phyloP scores from a whole-genome alignment of 1,140 invertebrate species.

The Achatina immaculata region DNA sequence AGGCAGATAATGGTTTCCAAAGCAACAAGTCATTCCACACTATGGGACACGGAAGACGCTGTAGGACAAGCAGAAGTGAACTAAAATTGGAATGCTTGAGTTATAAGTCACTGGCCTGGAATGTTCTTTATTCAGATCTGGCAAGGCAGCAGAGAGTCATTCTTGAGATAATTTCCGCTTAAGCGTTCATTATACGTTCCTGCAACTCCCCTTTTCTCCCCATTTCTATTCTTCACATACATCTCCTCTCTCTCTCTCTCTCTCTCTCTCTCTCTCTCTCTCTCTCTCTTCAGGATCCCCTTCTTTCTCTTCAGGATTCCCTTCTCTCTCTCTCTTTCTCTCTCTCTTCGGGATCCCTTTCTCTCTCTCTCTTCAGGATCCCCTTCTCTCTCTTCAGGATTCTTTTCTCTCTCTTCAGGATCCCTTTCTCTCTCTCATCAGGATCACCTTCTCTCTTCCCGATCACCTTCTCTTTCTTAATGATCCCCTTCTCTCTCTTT shows the following conservation, averaged over 20 bases:
- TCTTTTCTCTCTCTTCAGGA: neutral
- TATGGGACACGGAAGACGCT: too few species aligned
- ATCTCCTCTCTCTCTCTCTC: conserved; percentile 23
- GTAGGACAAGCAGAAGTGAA: too few species aligned
- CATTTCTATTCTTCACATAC: neutral
- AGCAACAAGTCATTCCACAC: too few species aligned
- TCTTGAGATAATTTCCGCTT: too few species aligned
- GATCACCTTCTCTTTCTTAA: neutral
- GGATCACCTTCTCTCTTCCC: conserved; percentile 10
- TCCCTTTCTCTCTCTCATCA: conserved; percentile 25
- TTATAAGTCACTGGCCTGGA: too few species aligned
- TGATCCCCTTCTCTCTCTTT: neutral
- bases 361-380: neutral
- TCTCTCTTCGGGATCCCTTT: conserved; percentile 19
- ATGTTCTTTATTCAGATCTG: too few species aligned
- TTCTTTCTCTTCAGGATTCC: neutral
- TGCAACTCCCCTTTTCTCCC: neutral
- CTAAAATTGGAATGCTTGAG: too few species aligned
- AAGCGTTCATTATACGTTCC: too few species aligned
- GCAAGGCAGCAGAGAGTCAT: too few species aligned
- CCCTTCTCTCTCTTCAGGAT: neutral
- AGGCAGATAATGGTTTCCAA: too few species aligned
- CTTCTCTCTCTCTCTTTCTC: neutral
- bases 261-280: neutral
- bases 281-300: conserved; percentile 1